Conservation (phyloP, 2,797 vertebrate species). For the Protonibea diacanthus region DNA sequence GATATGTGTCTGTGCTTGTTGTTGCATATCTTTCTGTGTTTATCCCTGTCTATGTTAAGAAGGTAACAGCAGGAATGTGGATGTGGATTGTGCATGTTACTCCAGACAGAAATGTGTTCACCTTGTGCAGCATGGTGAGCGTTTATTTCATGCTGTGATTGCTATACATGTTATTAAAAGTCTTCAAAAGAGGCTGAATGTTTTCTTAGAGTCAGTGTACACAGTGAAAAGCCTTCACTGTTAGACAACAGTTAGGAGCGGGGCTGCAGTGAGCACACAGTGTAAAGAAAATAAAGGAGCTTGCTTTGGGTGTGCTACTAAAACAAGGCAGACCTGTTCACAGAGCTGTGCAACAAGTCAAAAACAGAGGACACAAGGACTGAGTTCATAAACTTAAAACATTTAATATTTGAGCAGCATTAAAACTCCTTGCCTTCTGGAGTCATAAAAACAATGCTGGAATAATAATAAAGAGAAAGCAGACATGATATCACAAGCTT, state of each 20-base stretch:
- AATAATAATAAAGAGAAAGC: not conserved
- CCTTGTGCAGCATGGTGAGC: not conserved
- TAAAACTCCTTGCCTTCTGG: not conserved
- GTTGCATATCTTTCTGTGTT: not conserved
- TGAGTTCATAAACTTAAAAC: not conserved
- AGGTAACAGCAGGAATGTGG: not conserved
- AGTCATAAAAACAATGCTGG: not conserved
- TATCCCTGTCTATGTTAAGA: not conserved
- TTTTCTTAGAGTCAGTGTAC: not conserved
- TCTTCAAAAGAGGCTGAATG: not conserved
- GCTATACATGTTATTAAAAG: not conserved
- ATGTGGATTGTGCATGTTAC: not conserved
- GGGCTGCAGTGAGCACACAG: not conserved
- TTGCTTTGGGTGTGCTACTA: constrained; percentile 62
- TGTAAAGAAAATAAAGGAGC: constrained; percentile 37
- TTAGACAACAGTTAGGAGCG: not conserved
- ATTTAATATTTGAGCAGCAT: not conserved
- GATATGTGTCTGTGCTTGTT: constrained; percentile 9
- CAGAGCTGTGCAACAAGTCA: constrained; percentile 19
- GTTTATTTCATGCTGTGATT: not conserved
- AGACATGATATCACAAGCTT: too few relatives aligned
- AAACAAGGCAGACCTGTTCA: constrained; percentile 85
- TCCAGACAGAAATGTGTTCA: not conserved
- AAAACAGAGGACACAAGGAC: not conserved
- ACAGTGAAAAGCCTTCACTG: not conserved